Evolutionary conservation across 2,797 vertebrate species (phyloP).

Genomic region (Sphenodon punctatus): DNA sequence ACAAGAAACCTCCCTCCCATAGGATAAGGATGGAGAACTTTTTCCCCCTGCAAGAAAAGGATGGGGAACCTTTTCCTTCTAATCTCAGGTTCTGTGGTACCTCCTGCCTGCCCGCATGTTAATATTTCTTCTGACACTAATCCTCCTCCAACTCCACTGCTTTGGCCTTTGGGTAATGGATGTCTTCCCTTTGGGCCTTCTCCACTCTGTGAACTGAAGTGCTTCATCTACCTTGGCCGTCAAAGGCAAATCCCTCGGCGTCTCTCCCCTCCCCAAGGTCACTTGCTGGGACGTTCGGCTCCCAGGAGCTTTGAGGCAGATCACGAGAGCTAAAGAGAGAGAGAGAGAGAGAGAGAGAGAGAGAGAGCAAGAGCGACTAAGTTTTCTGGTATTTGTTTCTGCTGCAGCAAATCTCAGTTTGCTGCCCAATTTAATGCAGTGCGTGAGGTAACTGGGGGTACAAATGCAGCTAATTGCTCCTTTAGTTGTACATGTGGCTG

Average conservation of each 20-base stretch:
- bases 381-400: neutral
- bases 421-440: rapidly evolving
- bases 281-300: neutral
- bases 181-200: neutral
- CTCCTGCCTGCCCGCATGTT: neutral
- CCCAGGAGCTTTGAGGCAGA: neutral
- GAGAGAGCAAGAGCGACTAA: neutral
- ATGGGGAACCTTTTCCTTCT: too few relatives aligned
- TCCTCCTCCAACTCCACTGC: rapidly evolving
- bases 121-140: neutral
- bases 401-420: neutral
- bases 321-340: neutral
- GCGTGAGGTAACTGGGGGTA: rapidly evolving
- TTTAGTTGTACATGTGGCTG: neutral
- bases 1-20: too few relatives aligned
- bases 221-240: neutral
- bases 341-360: neutral
- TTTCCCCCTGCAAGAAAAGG: too few relatives aligned
- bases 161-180: rapidly evolving
- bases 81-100: rapidly evolving
- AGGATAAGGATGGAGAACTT: too few relatives aligned
- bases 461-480: neutral
- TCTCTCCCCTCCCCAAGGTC: constrained; percentile 12
- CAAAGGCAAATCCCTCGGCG: neutral
- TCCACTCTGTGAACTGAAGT: rapidly evolving